Percentiles rank a stretch among this genome's conserved stretches.
Evolutionary conservation across 2,797 vertebrate genomes (phyloP).

Genomic region (Coregonus suidteri): DNA sequence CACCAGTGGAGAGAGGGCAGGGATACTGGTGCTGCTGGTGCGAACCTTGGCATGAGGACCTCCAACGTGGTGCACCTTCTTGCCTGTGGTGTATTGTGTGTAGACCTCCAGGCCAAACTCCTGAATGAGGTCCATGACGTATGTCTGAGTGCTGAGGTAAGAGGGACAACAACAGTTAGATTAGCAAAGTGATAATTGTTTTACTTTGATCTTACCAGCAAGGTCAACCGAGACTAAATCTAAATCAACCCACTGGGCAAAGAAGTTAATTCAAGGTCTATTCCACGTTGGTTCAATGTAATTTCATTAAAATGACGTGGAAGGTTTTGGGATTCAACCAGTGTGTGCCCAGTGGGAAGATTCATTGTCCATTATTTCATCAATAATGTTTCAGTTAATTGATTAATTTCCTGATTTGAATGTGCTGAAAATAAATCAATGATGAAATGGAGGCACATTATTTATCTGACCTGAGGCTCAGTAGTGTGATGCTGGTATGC

Average conservation of each 20-base stretch:
- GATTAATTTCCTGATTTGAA: neutral
- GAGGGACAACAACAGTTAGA: constrained; percentile 55
- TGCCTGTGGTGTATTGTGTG: constrained; percentile 69
- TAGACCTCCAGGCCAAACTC: constrained; percentile 72
- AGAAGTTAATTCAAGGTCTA: neutral
- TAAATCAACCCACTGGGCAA: neutral
- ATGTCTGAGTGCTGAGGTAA: constrained; percentile 71
- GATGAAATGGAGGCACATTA: neutral
- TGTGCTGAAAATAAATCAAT: neutral
- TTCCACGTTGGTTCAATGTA: too few relatives aligned
- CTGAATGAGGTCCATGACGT: constrained; percentile 72
- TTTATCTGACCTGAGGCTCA: neutral
- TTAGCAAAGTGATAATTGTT: neutral
- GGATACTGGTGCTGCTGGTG: constrained; percentile 66
- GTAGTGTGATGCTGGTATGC: neutral
- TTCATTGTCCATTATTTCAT: too few relatives aligned
- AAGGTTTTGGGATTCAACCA: too few relatives aligned
- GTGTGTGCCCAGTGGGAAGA: too few relatives aligned
- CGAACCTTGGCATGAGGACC: constrained; percentile 60
- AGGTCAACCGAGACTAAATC: neutral
- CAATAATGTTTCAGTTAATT: neutral
- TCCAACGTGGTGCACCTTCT: constrained; percentile 73
- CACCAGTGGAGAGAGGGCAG: constrained; percentile 58
- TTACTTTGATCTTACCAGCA: neutral
- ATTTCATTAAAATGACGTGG: too few relatives aligned